Conservation (phyloP, 1,140 invertebrate genomes). For the Penaeus vannamei region DNA sequence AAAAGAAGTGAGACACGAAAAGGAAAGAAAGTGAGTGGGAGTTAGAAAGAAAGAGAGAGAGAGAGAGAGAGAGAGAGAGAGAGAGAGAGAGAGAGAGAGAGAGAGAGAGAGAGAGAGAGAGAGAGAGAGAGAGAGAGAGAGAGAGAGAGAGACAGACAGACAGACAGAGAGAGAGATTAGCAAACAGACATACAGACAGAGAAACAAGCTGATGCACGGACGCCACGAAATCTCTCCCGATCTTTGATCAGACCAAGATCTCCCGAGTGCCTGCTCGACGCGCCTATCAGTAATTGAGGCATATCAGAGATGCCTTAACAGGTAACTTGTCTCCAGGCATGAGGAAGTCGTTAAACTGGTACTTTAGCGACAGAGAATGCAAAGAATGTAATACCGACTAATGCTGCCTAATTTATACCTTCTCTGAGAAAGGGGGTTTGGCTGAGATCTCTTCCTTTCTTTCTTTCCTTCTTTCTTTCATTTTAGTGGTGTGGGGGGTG, state of each 20-base stretch:
- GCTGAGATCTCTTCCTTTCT: not conserved
- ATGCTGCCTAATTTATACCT: too few species aligned
- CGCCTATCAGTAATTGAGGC: too few species aligned
- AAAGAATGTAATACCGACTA: too few species aligned
- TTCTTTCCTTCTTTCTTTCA: slow-evolving; percentile 25
- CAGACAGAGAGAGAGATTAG: not conserved
- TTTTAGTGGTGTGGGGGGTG: not conserved
- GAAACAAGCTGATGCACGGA: too few species aligned
- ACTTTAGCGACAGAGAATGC: too few species aligned
- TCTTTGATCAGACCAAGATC: too few species aligned
- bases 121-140: not conserved
- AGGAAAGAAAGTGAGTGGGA: not conserved
- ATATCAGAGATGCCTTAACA: too few species aligned
- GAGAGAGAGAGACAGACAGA: not conserved
- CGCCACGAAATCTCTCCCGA: too few species aligned
- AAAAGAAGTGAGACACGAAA: not conserved
- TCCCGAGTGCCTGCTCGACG: too few species aligned
- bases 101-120: not conserved
- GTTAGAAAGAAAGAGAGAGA: not conserved
- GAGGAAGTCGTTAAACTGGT: too few species aligned
- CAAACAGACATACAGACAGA: not conserved
- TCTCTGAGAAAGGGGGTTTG: too few species aligned
- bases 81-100: not conserved
- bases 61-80: not conserved
- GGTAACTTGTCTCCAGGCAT: too few species aligned